Evolutionary conservation across 2,888 invertebrate species (phyloP).

Genomic region (Baccha elongata): DNA sequence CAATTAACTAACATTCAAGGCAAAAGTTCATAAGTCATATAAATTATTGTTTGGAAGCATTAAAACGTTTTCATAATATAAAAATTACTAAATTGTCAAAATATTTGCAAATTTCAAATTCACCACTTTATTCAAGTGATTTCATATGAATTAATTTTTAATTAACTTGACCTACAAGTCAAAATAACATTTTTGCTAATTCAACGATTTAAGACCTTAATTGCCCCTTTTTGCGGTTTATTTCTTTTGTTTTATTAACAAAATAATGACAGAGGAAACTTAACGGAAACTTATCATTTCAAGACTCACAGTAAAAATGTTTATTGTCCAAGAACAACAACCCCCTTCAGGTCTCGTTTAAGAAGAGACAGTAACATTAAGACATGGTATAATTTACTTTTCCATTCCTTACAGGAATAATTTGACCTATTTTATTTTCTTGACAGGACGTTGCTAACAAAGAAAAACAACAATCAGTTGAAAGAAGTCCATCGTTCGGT

Average conservation of each 20-base stretch:
- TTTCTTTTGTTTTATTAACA: slow-evolving; percentile 8
- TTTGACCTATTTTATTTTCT: slow-evolving; percentile 23
- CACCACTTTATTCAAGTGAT: not conserved
- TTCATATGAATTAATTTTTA: slow-evolving; percentile 13
- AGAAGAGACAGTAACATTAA: no score
- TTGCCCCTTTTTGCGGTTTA: slow-evolving; percentile 19
- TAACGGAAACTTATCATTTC: slow-evolving; percentile 35
- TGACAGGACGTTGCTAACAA: slow-evolving; percentile 29
- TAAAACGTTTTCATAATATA: not conserved
- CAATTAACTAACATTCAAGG: slow-evolving; percentile 17
- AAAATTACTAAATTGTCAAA: slow-evolving; percentile 13
- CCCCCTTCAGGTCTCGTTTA: no score
- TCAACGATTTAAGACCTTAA: slow-evolving; percentile 50
- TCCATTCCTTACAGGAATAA: slow-evolving; percentile 35
- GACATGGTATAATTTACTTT: slow-evolving; percentile 41
- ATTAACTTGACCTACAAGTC: slow-evolving; percentile 33
- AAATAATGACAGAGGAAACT: slow-evolving; percentile 4
- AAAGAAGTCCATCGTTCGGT: slow-evolving; percentile 3
- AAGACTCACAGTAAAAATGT: slow-evolving; percentile 11
- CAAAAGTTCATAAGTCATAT: slow-evolving; percentile 12
- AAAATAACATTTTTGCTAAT: slow-evolving; percentile 23
- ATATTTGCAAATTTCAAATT: slow-evolving; percentile 17
- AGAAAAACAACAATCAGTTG: not conserved
- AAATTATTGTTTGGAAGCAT: not conserved
- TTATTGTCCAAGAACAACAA: slow-evolving; percentile 30